Conservation (phyloP, 2,113 vertebrate genomes). For the Ailuropoda melanoleuca region DNA sequence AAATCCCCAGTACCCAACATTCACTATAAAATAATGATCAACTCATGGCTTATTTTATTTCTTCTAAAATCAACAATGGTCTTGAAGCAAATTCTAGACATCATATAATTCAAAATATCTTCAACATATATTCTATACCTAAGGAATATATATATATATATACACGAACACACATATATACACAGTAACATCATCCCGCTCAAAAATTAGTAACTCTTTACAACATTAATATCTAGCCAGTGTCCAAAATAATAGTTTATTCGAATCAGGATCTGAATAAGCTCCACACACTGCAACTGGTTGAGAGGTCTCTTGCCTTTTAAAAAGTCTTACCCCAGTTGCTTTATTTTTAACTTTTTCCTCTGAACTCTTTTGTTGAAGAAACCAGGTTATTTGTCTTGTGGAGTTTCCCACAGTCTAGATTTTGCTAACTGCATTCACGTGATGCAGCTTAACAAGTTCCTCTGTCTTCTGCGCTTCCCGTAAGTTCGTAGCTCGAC, state of each 20-base stretch:
- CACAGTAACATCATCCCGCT: neutral
- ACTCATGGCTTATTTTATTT: neutral
- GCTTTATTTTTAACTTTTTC: neutral
- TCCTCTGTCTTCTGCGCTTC: neutral
- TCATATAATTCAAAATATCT: neutral
- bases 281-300: neutral
- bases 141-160: neutral
- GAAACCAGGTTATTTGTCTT: neutral
- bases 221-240: neutral
- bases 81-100: conserved; percentile 20
- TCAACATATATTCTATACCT: neutral
- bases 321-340: neutral
- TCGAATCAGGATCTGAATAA: conserved; percentile 15
- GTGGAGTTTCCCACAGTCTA: neutral
- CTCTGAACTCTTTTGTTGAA: neutral
- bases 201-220: neutral
- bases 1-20: neutral
- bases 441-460: neutral
- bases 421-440: neutral
- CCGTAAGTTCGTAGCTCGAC: neutral
- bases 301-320: neutral
- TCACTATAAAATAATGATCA: neutral
- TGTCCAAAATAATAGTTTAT: neutral
- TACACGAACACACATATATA: neutral
- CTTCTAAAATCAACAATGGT: neutral